A percentile compares a stretch with the other conserved stretches of the same genome.
Conservation (phyloP, 2,113 vertebrate genomes). For the Gymnogyps californianus region DNA sequence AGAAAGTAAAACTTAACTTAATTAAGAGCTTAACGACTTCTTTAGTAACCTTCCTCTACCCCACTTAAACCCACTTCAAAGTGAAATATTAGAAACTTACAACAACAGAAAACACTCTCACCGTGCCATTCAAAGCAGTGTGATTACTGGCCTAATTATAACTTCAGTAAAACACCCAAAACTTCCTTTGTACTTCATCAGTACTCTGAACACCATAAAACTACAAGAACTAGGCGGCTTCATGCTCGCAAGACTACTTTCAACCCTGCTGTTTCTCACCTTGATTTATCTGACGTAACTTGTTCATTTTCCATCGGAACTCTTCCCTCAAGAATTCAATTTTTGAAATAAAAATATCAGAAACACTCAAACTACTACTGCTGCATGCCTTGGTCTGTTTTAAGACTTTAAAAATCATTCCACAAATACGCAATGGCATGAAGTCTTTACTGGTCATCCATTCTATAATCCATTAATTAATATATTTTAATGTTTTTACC, state of each 20-base stretch:
- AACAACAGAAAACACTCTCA: neutral
- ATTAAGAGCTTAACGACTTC: neutral
- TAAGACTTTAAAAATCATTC: neutral
- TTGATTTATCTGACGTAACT: neutral
- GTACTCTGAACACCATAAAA: neutral
- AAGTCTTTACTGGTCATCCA: neutral
- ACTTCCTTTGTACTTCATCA: neutral
- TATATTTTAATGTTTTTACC: constrained; percentile 71
- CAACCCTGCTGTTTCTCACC: neutral
- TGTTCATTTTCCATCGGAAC: neutral
- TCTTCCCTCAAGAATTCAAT: neutral
- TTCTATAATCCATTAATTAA: neutral
- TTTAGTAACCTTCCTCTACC: neutral
- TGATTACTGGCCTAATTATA: neutral
- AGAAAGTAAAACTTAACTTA: neutral
- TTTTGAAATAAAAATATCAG: neutral
- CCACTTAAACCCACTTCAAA: neutral
- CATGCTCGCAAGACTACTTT: neutral
- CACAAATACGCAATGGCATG: neutral
- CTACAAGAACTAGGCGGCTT: neutral
- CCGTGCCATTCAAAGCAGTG: neutral
- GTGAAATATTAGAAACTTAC: neutral
- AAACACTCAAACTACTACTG: neutral
- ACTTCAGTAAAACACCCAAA: neutral
- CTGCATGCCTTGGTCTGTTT: neutral